Base-by-base conservation (phyloP, 2,888 invertebrate genomes). In the Polymixis lichenea region DNA sequence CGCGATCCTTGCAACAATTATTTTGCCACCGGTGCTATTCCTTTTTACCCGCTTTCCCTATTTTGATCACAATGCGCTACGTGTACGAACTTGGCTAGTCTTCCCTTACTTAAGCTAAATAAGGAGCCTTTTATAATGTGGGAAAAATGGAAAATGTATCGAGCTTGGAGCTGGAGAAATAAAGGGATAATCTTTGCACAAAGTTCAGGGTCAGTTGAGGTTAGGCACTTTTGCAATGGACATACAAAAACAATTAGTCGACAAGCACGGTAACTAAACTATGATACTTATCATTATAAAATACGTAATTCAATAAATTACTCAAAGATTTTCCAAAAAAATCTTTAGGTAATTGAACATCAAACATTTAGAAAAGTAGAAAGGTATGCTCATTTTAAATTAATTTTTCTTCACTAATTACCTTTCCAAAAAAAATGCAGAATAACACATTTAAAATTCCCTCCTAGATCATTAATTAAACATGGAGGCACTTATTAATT, bases 1-100 rank as follows among this genome's bases (percentile, higher is more conserved):
- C 90, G 89, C 93, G 90, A 92, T 92, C 90, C 91, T 90, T 88
- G 92, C 93, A 91, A 93, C 93, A 93, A 93, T 94, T 93, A 94
- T 93, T 92, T 91, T 88, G 89, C 90, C 86, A 87, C 87, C 86
- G 78, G 76, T 65, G 83, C 86, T 86, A 82, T 92, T 87, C 89
- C 89, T 91, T 89, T 90, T 91, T 90, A 89, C 89, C 80, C 78
- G 81, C 73, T 85, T 86, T 89, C 80, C 89, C 91, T 88, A 89
- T 91, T 91, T 90, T 88, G 90, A 89, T 87, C 85, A 88, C 86
- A 88, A 86, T 87, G 78, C 86, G 77, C 81, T 83, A 83, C 87
- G 83, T 87, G 87, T 72, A 76, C 76, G 58, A 83, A 77, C 77
- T 82, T 88, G 66, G 75, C 64, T 64, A 69, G 74, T 85, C 83